Conservation (phyloP, 2,113 vertebrate genomes). For the Fregetta grallaria region DNA sequence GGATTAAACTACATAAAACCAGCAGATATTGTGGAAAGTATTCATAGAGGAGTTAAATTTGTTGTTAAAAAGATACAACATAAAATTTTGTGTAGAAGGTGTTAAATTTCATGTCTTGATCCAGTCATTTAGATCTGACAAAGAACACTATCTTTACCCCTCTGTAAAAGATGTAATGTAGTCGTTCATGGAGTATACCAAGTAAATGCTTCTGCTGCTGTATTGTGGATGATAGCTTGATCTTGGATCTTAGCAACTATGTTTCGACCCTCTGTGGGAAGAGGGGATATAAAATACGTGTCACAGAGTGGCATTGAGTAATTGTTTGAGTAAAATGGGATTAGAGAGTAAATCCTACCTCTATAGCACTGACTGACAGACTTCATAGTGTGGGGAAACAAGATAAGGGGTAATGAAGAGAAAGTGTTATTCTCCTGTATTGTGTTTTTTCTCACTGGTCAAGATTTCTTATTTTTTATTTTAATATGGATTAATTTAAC, state of each 20-base stretch:
- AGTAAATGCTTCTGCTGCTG: background rate
- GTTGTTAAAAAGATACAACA: background rate
- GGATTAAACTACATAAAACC: background rate
- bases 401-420: background rate
- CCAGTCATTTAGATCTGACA: background rate
- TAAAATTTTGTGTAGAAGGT: background rate
- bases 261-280: background rate
- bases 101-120: background rate
- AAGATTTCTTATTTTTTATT: background rate
- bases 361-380: background rate
- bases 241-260: background rate
- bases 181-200: background rate
- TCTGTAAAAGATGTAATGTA: background rate
- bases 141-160: background rate
- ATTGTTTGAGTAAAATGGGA: constrained; percentile 9
- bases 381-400: background rate
- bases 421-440: background rate
- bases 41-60: background rate
- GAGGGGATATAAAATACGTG: background rate
- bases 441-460: background rate
- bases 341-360: constrained; percentile 19
- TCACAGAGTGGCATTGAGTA: background rate
- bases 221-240: background rate
- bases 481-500: background rate
- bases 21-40: background rate